Conservation (phyloP, 1,140 invertebrate genomes). For the Bactericera cockerelli region DNA sequence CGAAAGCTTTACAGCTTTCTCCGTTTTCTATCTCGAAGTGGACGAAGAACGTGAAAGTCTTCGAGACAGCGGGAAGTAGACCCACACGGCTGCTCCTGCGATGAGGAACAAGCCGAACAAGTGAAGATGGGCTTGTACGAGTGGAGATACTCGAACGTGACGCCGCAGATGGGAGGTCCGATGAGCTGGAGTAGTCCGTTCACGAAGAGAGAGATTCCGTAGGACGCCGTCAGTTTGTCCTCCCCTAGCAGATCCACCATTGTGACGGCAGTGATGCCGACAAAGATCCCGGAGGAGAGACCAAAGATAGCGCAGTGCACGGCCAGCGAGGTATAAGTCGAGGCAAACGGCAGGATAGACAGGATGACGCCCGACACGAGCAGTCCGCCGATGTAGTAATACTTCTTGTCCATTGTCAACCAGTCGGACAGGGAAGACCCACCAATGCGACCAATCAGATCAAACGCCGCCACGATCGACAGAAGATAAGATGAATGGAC, state of each 20-base stretch:
- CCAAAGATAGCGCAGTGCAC: constrained; percentile 59
- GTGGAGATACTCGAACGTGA: constrained; percentile 42
- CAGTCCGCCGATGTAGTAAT: constrained; percentile 62
- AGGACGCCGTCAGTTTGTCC: constrained; percentile 64
- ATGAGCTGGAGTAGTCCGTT: constrained; percentile 63
- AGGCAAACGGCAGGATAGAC: constrained; percentile 45
- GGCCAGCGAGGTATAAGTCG: constrained; percentile 36
- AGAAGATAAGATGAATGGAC: constrained; percentile 47
- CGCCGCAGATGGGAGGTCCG: constrained; percentile 60
- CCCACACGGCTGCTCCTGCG: constrained; percentile 54
- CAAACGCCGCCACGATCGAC: constrained; percentile 59
- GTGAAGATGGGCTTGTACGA: constrained; percentile 53
- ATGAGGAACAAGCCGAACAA: constrained; percentile 54
- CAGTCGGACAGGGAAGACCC: constrained; percentile 64
- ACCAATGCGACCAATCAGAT: constrained; percentile 62
- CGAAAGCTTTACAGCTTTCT: no score
- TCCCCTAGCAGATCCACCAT: constrained; percentile 72
- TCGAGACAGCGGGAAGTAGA: constrained; percentile 43
- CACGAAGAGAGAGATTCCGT: constrained; percentile 67
- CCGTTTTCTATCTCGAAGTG: constrained; percentile 35
- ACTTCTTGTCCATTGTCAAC: constrained; percentile 52
- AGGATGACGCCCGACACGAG: constrained; percentile 57
- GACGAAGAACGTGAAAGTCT: neutral
- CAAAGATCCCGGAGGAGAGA: constrained; percentile 66
- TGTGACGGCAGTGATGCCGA: constrained; percentile 66